These are phyloP conservation scores for Holothuria glaberrima DNA, from an alignment of 35 echinoderm and acorn worm genomes.

Conservation along the genomic window DNA sequence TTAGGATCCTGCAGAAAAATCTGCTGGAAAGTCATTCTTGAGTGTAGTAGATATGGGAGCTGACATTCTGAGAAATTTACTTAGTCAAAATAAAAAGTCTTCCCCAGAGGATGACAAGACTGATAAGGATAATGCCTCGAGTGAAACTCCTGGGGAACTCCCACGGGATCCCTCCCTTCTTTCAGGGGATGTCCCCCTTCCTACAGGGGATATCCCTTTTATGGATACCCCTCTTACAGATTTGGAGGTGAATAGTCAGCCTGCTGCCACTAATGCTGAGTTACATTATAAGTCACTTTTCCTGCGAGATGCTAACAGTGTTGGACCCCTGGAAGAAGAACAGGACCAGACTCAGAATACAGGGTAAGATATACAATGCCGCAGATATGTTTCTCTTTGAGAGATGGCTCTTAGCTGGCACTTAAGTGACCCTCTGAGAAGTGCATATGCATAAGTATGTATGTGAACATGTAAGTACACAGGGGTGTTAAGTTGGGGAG, in stretches of 20 bases:
- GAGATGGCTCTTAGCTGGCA: too few relatives aligned
- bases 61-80: constrained; percentile 58
- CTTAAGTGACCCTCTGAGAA: too few relatives aligned
- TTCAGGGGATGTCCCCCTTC: background rate
- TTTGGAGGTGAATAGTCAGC: too few relatives aligned
- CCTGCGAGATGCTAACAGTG: constrained; percentile 57
- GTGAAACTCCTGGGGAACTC: constrained; percentile 7
- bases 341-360: background rate
- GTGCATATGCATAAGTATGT: too few relatives aligned
- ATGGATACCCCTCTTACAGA: too few relatives aligned
- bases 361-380: too few relatives aligned
- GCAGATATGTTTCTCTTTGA: too few relatives aligned
- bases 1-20: too few relatives aligned
- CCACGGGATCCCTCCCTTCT: background rate
- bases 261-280: constrained; percentile 66
- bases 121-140: background rate
- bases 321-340: constrained; percentile 38
- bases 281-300: constrained; percentile 86
- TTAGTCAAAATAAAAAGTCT: constrained; percentile 12
- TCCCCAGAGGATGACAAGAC: background rate
- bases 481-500: too few relatives aligned
- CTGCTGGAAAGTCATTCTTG: constrained; percentile 72
- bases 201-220: background rate
- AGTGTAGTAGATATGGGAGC: constrained; percentile 91
- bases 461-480: too few relatives aligned